These are phyloP conservation scores for Coendou prehensilis DNA, from an alignment of 2,797 vertebrate species.

Conservation along the genomic window DNA sequence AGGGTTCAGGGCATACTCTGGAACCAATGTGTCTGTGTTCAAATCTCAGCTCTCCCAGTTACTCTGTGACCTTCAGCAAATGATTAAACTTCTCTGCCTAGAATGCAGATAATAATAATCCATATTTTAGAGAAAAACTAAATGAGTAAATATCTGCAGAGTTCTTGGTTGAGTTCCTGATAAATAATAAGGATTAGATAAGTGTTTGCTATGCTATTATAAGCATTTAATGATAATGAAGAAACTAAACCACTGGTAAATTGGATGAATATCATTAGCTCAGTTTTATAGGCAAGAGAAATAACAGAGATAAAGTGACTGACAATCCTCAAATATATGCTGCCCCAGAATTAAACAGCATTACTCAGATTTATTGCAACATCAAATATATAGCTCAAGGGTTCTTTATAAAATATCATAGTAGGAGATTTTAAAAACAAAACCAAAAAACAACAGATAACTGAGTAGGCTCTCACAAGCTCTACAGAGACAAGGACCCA, in stretches of 20 bases:
- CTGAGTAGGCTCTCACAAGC: neutral
- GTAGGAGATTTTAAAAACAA: neutral
- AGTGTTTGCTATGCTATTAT: slow-evolving; percentile 36
- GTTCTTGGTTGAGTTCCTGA: neutral
- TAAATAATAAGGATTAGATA: neutral
- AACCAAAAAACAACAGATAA: neutral
- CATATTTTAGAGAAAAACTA: slow-evolving; percentile 13
- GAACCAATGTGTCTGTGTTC: neutral
- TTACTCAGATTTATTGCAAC: neutral
- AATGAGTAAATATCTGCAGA: slow-evolving; percentile 45
- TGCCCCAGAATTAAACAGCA: slow-evolving; percentile 36
- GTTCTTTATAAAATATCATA: slow-evolving; percentile 1
- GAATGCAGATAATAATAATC: slow-evolving; percentile 20
- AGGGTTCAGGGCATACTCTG: neutral
- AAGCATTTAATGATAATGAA: slow-evolving; percentile 19
- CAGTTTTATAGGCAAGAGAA: slow-evolving; percentile 51
- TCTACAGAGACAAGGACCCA: neutral
- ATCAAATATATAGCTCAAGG: neutral
- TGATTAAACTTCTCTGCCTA: slow-evolving; percentile 6
- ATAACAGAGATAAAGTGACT: slow-evolving; percentile 9
- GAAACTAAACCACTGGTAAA: slow-evolving; percentile 5
- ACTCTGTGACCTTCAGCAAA: neutral
- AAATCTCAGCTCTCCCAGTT: neutral
- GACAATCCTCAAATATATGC: neutral
- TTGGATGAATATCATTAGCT: neutral